Evolutionary conservation across 2,797 vertebrate genomes (phyloP), one percentile per base, ranked within the genome.

Genomic region (Tauraco hartlaubi): DNA sequence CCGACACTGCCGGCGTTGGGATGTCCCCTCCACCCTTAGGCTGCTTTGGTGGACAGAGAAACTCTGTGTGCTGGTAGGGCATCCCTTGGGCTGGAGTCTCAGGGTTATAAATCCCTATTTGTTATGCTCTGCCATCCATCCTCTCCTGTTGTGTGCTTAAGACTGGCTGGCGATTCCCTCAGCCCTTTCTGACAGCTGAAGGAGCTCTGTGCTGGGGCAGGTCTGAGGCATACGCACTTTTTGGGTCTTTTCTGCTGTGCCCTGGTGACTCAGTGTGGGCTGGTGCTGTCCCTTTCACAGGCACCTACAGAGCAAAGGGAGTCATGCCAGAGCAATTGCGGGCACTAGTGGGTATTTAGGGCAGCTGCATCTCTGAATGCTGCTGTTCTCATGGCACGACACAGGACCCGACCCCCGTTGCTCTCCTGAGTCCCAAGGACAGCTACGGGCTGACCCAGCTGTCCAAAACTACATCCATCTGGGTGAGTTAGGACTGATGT

Each of bases 351-450:
- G n/a, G 8, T 11, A 3, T 77, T 90, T 25, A 21, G 39, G 33
- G 64, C 23, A 39, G 59, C 46, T 56, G 31, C 22, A 20, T 11
- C 39, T 39, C 29, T 4, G 5, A 37, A 21, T 11, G 49, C 35
- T 63, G 31, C 49, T 89, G 23, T 41, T 76, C 9, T 55, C 17
- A 37, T 28, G 37, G 44, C n/a, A 44, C 52, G 55, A 33, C 41
- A 5, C 6, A 48, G 35, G 43, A 33, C 17, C 31, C 0, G 1
- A 31, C 5, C 9, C 18, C 5, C 14, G 9, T 4, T 37, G 31
- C 12, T 75, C 51, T 25, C 5, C 63, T 46, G 80, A 51, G 52
- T 7, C 39, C 56, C 31, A 16, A 11, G 23, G 33, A 51, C 6
- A 73, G 26, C 18, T 64, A 4, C 11, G 1, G 5, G 33, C 35